Evolutionary conservation across 2,113 vertebrate genomes (phyloP), one percentile per base, ranked within the genome.

Genomic region (Cyphomyrus plagiostoma): DNA sequence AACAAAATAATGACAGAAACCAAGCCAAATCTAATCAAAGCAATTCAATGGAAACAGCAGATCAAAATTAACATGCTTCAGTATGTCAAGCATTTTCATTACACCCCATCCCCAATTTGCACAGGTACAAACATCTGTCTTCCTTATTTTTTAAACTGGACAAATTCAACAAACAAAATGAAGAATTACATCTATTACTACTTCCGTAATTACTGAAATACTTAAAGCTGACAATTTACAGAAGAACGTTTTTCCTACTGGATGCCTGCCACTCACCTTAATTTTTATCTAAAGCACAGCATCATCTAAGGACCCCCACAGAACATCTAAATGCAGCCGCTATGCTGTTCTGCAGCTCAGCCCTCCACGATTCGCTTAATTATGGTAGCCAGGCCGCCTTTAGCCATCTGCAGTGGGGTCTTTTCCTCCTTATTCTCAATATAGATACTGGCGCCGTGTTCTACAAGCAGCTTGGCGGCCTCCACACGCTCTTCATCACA

Each of bases 341-440:
- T 9, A 6, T 39, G 35, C 15, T 17, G 35, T 11, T 53, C 39
- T 46, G 70, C 49, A 58, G 35, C 53, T 96, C 94, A 99, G 89
- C 96, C 97, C 93, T 99, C 97, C 26, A 98, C 97, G 35, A 99
- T 96, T 90, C 95, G 96, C 84, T 95, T 96, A 9, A 99, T 96
- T 70, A 97, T 45, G 70, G 95, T 95, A 42, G 95, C 96, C 91
- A 99, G 94, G 23, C 96, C 95, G 8, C 97, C 97, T 92, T 96
- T 98, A 48, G 98, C 96, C 35, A 98, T 92, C 95, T 99, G 98
- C 74, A 99, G 92, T 0, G 98, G 98, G 0, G 98, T 99, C 94
- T 98, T 97, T 92, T 98, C 97, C 92, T 99, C 98, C 93, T 99
- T 99, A 94, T 99, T 99, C 92, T 99, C 98, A 91, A 99, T 97